Percentiles rank a stretch among this genome's conserved stretches.
Evolutionary conservation across 2,888 invertebrate genomes (phyloP).

Genomic region (Diplazon laetatorius): DNA sequence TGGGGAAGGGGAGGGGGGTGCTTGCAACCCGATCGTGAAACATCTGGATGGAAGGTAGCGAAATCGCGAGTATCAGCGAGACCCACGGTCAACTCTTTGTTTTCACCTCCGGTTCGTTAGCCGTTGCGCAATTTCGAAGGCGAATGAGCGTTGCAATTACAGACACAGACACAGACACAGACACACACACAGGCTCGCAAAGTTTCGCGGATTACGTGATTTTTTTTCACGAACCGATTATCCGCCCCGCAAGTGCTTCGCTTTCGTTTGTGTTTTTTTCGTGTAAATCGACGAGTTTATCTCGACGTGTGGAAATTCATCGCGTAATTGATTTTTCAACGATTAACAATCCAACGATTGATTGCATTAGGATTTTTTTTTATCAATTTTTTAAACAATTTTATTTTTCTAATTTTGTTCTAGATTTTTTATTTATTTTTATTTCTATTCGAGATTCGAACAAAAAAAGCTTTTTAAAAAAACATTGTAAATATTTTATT

Average conservation of each 20-base stretch:
- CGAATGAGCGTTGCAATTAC: slow-evolving; percentile 51
- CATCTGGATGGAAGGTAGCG: slow-evolving; percentile 19
- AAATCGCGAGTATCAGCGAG: slow-evolving; percentile 22
- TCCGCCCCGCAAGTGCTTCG: slow-evolving; percentile 9
- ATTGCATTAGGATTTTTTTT: too few species aligned
- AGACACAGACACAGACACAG: slow-evolving; percentile 49
- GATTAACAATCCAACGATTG: too few species aligned
- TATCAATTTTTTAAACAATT: too few species aligned
- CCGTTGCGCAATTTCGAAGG: slow-evolving; percentile 49
- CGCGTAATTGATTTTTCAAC: too few species aligned
- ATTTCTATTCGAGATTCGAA: too few species aligned
- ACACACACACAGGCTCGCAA: slow-evolving; percentile 39
- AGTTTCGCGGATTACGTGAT: slow-evolving; percentile 38
- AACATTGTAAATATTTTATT: too few species aligned
- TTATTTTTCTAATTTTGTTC: too few species aligned
- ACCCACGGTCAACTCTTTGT: slow-evolving; percentile 56
- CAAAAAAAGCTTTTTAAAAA: too few species aligned
- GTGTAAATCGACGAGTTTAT: too few species aligned
- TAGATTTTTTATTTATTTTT: too few species aligned
- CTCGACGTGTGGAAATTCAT: too few species aligned
- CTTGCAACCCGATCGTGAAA: neutral
- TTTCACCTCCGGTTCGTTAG: slow-evolving; percentile 65
- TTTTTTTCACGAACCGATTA: slow-evolving; percentile 16
- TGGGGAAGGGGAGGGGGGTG: too few species aligned
- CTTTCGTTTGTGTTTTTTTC: slow-evolving; percentile 8